Evolutionary conservation across 2,888 invertebrate species (phyloP).

Genomic region (Seira sanloemensis): DNA sequence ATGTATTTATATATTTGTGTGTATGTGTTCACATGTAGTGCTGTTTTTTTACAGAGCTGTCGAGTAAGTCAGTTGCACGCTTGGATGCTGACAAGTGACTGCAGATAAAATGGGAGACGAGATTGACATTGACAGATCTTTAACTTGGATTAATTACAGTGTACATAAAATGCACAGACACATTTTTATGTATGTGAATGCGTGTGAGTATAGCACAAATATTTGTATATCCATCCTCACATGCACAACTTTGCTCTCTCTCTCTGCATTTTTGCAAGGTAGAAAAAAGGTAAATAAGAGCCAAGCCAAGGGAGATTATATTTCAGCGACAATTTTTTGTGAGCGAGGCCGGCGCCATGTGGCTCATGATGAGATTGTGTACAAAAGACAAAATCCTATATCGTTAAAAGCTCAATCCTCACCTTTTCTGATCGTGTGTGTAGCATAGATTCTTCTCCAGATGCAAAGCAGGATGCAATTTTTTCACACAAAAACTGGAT

Average conservation of each 20-base stretch:
- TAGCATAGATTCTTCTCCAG: no score
- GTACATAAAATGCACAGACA: conserved; percentile 9
- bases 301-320: not conserved
- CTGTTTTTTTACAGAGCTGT: conserved; percentile 21
- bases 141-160: conserved; percentile 53
- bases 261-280: not conserved
- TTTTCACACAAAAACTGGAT: no score
- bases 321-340: not conserved
- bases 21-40: conserved; percentile 29
- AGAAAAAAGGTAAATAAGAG: not conserved
- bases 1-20: no score
- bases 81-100: conserved; percentile 54
- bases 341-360: not conserved
- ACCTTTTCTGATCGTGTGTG: no score
- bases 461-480: no score
- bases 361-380: not conserved
- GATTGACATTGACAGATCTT: conserved; percentile 60
- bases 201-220: no score
- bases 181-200: no score
- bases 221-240: no score
- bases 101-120: conserved; percentile 33
- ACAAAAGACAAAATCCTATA: not conserved
- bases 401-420: no score
- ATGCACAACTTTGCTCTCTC: no score
- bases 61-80: not conserved